Base-by-base conservation (phyloP, 30 jellyfish, hydroid and myxozoan genomes). In the Sanderia malayensis region DNA sequence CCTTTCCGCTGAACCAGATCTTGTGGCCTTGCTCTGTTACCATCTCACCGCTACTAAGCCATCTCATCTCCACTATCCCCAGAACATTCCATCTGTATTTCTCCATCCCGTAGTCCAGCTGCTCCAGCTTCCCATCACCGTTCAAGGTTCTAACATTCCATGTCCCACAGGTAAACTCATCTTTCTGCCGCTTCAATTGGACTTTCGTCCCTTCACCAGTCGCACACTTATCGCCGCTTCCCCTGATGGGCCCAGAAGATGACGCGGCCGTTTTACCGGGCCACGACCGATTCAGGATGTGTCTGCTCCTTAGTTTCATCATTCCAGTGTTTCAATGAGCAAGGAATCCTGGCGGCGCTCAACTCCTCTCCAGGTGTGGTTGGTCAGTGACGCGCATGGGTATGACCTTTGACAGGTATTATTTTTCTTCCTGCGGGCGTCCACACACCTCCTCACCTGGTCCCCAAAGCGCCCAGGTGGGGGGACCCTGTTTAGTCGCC, bases 21-120 rank as follows among this genome's bases (percentile, higher is more conserved):
- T 22, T 28, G n/a, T 70, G 26, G 21, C 82, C 82, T 11, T 28
- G 46, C 13, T 44, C 81, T 10, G 67, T 17, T 15, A 10, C 9
- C 59, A 49, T 10, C 37, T 73, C 61, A 15, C 85, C 85, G n/a
- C 2, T 10, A 9, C 85, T 55, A 22, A 4, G 17, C 85, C 79
- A 49, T 15, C 29, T 29, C 2, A 28, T 31, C 32, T 73, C 85
- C 9, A 37, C 61, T 20, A 73, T 25, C n/a, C 85, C 85, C 8
- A 49, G 59, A 13, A 73, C 32, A 17, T 73, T 81, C 24, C 79
- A 49, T 24, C 33, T 31, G 23, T 24, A 31, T 1, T 25, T 29
- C 33, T 73, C 32, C 80, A 49, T 71, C 47, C 49, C 83, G 10
- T 52, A 19, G 2, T 9, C 23, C 58, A 71, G 55, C 20, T 8